phyloP scores from a whole-genome alignment of 1,140 invertebrate genomes.

The Nymphalis io region DNA sequence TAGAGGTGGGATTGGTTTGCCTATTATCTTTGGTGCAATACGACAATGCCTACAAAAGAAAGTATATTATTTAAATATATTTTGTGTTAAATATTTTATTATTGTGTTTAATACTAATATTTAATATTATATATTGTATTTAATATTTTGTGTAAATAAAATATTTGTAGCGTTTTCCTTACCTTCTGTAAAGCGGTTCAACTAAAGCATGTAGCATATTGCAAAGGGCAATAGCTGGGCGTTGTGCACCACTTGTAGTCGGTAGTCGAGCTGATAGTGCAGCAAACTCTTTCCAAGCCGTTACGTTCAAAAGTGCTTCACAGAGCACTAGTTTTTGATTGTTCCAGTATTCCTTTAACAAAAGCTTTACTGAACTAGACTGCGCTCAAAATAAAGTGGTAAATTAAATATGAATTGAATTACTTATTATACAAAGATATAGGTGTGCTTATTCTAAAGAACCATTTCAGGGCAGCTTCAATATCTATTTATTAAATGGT shows the following conservation, averaged over 20 bases:
- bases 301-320: conserved; percentile 93
- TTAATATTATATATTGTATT: no score
- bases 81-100: no score
- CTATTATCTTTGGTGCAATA: conserved; percentile 85
- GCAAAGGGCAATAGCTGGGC: conserved; percentile 90
- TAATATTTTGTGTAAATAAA: conserved; percentile 9
- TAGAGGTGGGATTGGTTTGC: conserved; percentile 81
- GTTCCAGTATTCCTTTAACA: conserved; percentile 83
- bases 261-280: conserved; percentile 91
- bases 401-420: no score
- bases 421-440: no score
- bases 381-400: not conserved
- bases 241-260: conserved; percentile 88
- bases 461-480: no score
- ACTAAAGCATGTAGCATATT: conserved; percentile 91
- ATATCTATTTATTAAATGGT: no score
- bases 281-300: conserved; percentile 93
- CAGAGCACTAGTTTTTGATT: conserved; percentile 98
- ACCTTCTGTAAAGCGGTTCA: conserved; percentile 93
- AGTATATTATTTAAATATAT: conserved; percentile 15
- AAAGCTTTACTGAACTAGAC: not conserved
- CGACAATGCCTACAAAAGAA: conserved; percentile 83
- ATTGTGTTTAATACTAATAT: no score
- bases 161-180: conserved; percentile 31
- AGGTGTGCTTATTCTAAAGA: no score